Base-by-base conservation (phyloP, 2,113 vertebrate species). In the Caloenas nicobarica region DNA sequence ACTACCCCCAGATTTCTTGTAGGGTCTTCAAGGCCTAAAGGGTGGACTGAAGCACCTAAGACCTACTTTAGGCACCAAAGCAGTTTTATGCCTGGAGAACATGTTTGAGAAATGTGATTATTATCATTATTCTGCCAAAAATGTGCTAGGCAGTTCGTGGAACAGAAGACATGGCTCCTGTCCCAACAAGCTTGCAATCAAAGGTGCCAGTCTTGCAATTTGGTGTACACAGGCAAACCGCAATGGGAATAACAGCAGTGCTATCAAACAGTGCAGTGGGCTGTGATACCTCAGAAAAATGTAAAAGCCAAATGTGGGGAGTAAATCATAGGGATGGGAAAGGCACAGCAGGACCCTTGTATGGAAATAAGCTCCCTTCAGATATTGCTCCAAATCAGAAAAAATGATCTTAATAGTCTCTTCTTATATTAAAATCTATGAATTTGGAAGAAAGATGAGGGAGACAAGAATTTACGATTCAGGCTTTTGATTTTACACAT, bases 181-280 rank as follows among this genome's bases (percentile, higher is more conserved):
- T 57, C 74, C 48, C 0, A 0, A 85, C 50, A 69, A 54, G 54
- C 21, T 51, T 24, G 61, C 66, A 82, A 48, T 34, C 84, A 44
- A 56, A 86, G 69, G 48, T 31, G 62, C 33, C 50, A 85, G 17
- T n/a, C 61, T 48, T 44, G 60, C 56, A 46, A 7, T 81, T 77
- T 22, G 53, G 13, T 34, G 66, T 13, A 3, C 2, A 0, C n/a
- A 36, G 65, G 61, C 56, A 34, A 76, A 11, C 4, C 2, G 5
- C 58, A 22, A 5, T 2, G 46, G 69, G 77, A 46, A 13, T 3
- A 5, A 24, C 44, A 31, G 64, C 13, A 11, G n/a, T 28, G 56
- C n/a, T 0, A 0, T 33, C 0, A 0, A 28, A 84, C 56, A 24
- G 16, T 3, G 46, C 0, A 1, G 34, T 12, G 72, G 61, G 71